Evolutionary conservation across 1,140 invertebrate species (phyloP), one percentile per base, ranked within the genome.

Genomic region (Neodiprion fabricii): DNA sequence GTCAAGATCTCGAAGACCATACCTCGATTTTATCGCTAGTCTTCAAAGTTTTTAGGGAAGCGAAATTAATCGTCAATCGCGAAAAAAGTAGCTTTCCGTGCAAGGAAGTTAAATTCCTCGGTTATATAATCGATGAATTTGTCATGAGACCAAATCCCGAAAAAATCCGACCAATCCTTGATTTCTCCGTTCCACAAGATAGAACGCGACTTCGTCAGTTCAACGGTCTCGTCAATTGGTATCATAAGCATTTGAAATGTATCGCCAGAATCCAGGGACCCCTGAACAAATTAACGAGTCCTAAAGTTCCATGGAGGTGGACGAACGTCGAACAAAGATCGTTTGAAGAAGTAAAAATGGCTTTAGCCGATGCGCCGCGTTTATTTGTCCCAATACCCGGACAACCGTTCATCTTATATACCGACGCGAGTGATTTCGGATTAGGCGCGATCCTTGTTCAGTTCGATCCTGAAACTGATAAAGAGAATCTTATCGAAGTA

Each of bases 91-190:
- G 65, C 47, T 73, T 73, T 50, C 67, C 72, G 5, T 73, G 72
- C 17, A 68, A 48, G 48, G 72, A 73, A 66, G 65, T 77, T 1
- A 69, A 72, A 72, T 72, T 72, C 61, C 53, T 78, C n/a, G 74
- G 75, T 7, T 78, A 78, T 67, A 53, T 78, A 7, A 70, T 78
- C 49, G 75, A 76, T n/a, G 28, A 69, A 12, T 53, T 67, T 48
- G 74, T 71, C 11, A 68, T 77, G 48, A 28, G 70, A 23, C 66
- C 73, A 9, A 75, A 76, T 17, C 67, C 67, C 12, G 66, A 73
- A 10, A 74, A 73, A 67, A 61, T 61, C 9, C 53, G 0, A 61
- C 53, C 53, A 7, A 61, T 61, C 0, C 53, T 69, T 7, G 47
- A 23, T 21, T 69, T 12, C 14, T 8, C 68, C 7, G 47, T 69